These are phyloP conservation scores for Amia ocellicauda DNA, from an alignment of 2,113 vertebrate species.

Conservation along the genomic window DNA sequence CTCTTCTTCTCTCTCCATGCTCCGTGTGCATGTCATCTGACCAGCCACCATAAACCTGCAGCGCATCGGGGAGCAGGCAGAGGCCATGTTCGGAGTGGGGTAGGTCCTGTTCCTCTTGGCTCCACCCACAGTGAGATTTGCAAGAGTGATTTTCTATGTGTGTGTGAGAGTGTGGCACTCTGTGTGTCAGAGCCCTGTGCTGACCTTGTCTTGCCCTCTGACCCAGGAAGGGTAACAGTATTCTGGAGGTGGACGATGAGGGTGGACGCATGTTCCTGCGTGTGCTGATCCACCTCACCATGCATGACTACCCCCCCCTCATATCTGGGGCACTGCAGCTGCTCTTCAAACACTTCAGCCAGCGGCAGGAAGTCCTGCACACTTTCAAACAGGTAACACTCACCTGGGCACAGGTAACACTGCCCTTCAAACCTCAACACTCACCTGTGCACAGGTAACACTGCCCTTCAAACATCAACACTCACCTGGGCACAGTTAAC, in stretches of 20 bases:
- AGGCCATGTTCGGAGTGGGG: slow-evolving; percentile 97
- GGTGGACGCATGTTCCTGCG: slow-evolving; percentile 91
- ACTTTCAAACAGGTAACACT: slow-evolving; percentile 90
- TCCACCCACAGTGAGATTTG: background rate
- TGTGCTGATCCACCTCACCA: slow-evolving; percentile 88
- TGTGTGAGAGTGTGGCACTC: slow-evolving; percentile 2
- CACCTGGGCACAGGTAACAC: background rate
- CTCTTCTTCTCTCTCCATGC: background rate
- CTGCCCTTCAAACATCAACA: background rate
- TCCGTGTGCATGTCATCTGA: background rate
- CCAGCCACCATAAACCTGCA: slow-evolving; percentile 85
- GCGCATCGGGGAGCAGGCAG: slow-evolving; percentile 90
- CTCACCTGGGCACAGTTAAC: background rate
- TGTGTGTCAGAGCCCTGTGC: background rate
- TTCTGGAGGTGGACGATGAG: slow-evolving; percentile 94
- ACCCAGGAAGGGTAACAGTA: slow-evolving; percentile 85
- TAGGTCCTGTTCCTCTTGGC: slow-evolving; percentile 52
- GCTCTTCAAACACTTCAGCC: slow-evolving; percentile 98
- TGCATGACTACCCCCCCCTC: slow-evolving; percentile 90
- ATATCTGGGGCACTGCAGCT: slow-evolving; percentile 91
- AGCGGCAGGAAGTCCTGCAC: slow-evolving; percentile 91
- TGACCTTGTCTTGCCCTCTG: background rate
- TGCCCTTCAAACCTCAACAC: slow-evolving; percentile 4
- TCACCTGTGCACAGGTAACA: background rate
- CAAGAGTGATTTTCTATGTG: slow-evolving; percentile 5